These are phyloP conservation scores for Gryon sp. DNA, from an alignment of 1,140 invertebrate species.

Conservation along the genomic window DNA sequence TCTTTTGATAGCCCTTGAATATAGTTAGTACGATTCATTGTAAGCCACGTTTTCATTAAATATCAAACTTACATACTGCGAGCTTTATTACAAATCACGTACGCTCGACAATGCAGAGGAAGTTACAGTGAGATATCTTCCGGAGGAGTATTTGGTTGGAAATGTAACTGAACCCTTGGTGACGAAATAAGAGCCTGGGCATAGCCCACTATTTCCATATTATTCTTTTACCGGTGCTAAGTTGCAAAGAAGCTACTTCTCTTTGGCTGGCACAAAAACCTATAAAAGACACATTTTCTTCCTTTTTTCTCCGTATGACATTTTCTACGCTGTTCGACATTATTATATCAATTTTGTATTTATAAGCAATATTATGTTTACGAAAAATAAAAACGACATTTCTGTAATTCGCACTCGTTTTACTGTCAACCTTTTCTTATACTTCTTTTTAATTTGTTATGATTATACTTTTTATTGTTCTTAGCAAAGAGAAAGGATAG, in stretches of 20 bases:
- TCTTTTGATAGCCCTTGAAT: conserved; percentile 46
- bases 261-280: conserved; percentile 44
- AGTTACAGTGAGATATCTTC: conserved; percentile 45
- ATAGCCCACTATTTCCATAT: conserved; percentile 56
- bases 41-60: conserved; percentile 45
- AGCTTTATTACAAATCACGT: conserved; percentile 52
- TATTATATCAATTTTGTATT: conserved; percentile 18
- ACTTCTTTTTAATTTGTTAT: too few relatives aligned
- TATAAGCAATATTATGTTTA: conserved; percentile 13
- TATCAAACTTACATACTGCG: conserved; percentile 53
- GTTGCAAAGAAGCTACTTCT: conserved; percentile 52
- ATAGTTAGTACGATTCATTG: conserved; percentile 38
- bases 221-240: conserved; percentile 56
- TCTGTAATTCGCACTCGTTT: background rate
- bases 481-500: too few relatives aligned
- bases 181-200: conserved; percentile 53
- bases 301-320: conserved; percentile 8
- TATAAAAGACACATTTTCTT: conserved; percentile 19
- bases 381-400: background rate
- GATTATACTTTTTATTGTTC: too few relatives aligned
- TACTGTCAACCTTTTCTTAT: background rate
- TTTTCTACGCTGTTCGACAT: conserved; percentile 16
- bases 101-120: conserved; percentile 47
- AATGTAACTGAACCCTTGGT: conserved; percentile 53
- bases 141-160: conserved; percentile 47